phyloP scores from a whole-genome alignment of 2,113 vertebrate species.

The Balaenoptera acutorostrata region DNA sequence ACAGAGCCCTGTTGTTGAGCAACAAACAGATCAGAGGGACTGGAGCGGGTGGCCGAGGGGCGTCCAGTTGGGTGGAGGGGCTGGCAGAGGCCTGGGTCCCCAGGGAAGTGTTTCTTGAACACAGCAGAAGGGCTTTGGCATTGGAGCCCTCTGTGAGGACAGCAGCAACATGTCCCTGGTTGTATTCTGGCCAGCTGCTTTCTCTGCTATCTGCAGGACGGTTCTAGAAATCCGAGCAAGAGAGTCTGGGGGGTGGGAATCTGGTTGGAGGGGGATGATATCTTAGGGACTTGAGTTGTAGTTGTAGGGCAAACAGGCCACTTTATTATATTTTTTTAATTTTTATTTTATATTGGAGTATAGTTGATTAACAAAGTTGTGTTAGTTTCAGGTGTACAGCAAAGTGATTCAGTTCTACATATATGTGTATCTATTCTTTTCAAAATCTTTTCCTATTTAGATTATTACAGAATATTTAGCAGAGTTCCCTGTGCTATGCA shows the following conservation, averaged over 20 bases:
- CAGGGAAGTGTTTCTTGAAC: not conserved
- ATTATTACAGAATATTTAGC: not conserved
- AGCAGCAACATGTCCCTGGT: not conserved
- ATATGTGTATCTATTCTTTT: not conserved
- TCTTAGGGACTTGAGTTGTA: not conserved
- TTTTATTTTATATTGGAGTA: not conserved
- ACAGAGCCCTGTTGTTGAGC: not conserved
- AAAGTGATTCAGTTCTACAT: not conserved
- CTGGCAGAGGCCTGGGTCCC: not conserved
- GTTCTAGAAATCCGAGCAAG: not conserved
- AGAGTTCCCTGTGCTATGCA: not conserved
- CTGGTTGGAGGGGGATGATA: not conserved
- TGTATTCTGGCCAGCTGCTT: not conserved
- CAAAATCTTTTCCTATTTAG: not conserved
- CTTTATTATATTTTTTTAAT: not conserved
- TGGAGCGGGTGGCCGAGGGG: not conserved
- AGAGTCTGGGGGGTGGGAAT: rapidly evolving
- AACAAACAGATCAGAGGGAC: not conserved
- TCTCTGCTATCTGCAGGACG: not conserved
- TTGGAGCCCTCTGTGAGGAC: not conserved
- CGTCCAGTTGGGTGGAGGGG: not conserved
- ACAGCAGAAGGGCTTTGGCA: rapidly evolving
- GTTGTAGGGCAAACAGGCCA: not conserved
- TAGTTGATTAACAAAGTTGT: not conserved
- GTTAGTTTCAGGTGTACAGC: not conserved